Base-by-base conservation (phyloP, 2,113 vertebrate species). In the Pelecanus crispus region DNA sequence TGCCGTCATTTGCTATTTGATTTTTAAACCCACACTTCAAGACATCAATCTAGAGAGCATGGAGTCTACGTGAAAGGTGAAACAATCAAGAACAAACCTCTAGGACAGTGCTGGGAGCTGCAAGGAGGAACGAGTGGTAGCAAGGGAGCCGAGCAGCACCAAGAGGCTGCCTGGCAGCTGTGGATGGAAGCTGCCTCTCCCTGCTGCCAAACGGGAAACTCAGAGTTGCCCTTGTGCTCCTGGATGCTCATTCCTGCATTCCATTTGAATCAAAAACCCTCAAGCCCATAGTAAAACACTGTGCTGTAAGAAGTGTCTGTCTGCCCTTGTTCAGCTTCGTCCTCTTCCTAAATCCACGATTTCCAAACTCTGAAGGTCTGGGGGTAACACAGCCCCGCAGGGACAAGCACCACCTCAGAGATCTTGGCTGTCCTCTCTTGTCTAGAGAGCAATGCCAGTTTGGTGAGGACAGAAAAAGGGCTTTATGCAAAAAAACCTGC, bases 1-100 rank as follows among this genome's bases (percentile, higher is more conserved):
- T 17, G 17, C 70, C 85, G 92, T 42, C 66, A 87, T 80, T 87
- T 88, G 74, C 78, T 85, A 56, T 68, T 92, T 90, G 70, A 77
- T 86, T 96, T 94, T 95, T 73, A 95, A 95, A 87, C 40, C 42
- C 47, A 13, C 2, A 4, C 73, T 95, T 85, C 78, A 91, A 86
- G 66, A 65, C 91, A 88, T 71, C 84, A 73, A 73, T 66, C 70
- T 61, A 55, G 45, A 79, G 50, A 58, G 28, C 38, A 71, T 3
- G 0, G 0, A 36, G 70, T 42, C 86, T 84, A 61, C 5, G 8
- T 17, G 70, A 87, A 87, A 92, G 81, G 80, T 85, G 56, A 91
- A 95, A 94, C 29, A 36, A 67, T 15, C 55, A 75, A 78, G 49
- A 95, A 72, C 12, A 61, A 89, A 72, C 16, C 44, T 72, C 68